Base-by-base conservation (phyloP, 2,113 vertebrate genomes). In the Antidorcas marsupialis region DNA sequence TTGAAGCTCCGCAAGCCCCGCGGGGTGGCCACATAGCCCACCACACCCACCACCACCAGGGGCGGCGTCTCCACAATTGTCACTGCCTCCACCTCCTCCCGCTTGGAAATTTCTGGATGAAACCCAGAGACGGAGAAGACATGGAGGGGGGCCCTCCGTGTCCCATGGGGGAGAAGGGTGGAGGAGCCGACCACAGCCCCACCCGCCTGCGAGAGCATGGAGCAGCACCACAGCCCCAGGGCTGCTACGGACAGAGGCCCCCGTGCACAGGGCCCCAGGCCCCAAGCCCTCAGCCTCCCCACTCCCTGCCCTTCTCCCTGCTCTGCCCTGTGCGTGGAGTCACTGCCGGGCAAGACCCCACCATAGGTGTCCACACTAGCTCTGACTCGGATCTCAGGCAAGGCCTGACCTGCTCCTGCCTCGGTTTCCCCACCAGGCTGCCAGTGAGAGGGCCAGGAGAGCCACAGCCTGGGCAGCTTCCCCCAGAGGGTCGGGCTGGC, bases 61-160 rank as follows among this genome's bases (percentile, higher is more conserved):
- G 99, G 99, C 0, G 99, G 99, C 0, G 99, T 99, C 98, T 99
- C 99, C 2, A 99, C 98, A 36, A 99, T 98, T 2, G 99, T 99
- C 81, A 99, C 99, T 0, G 99, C 99, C 92, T 99, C 99, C 83
- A 99, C 99, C 87, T 99, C 99, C 91, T 99, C 99, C 82, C 99
- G 95, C 88, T 99, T 99, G 91, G 99, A 99, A 36, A 98, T 39
- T 98, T 99, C 99, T 99, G 97, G 57, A 92, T 91, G 85, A 95
- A 97, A 96, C 3, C 27, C 78, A 76, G 79, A 52, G 39, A 87
- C 1, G 6, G 28, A 52, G 50, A 7, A 45, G 55, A 7, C 45
- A 14, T 87, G 64, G 47, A 47, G 36, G 21, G 28, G 36, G 14
- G 9, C 28, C 10, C 13, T 74, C 74, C 3, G 14, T 53, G 64